phyloP scores from a whole-genome alignment of 2,888 invertebrate genomes.

The Aphodius granarius region DNA sequence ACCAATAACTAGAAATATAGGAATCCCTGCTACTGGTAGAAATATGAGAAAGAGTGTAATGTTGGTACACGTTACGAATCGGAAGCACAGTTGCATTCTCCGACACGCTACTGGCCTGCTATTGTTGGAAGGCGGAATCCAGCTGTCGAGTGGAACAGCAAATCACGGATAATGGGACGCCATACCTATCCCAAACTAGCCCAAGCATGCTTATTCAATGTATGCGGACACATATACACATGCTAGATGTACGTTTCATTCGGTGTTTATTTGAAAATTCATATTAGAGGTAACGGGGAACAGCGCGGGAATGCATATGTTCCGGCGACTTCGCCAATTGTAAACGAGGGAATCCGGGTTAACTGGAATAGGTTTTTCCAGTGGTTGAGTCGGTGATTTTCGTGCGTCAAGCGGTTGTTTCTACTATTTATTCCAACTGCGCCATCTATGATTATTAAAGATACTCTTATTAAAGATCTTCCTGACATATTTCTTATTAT shows the following conservation, averaged over 20 bases:
- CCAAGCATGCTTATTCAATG: background rate
- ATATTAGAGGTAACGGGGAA: background rate
- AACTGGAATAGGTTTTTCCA: background rate
- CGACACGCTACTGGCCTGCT: background rate
- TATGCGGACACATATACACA: background rate
- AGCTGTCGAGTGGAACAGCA: background rate
- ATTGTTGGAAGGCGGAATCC: background rate
- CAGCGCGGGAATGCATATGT: background rate
- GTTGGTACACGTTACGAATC: constrained; percentile 5
- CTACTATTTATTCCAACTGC: too few species aligned
- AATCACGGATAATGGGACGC: background rate
- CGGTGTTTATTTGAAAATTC: background rate
- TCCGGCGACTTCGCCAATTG: background rate
- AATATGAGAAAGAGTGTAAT: constrained; percentile 8
- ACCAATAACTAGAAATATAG: too few species aligned
- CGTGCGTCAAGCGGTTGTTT: background rate
- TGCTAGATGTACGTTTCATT: background rate
- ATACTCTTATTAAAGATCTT: too few species aligned
- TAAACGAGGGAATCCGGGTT: background rate
- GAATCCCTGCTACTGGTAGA: too few species aligned
- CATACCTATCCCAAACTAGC: background rate
- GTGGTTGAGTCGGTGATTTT: too few species aligned
- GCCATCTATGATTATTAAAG: too few species aligned
- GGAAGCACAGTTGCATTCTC: constrained; percentile 17
- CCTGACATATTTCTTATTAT: too few species aligned